phyloP scores from a whole-genome alignment of 2,113 vertebrate genomes.

The Agapornis roseicollis region DNA sequence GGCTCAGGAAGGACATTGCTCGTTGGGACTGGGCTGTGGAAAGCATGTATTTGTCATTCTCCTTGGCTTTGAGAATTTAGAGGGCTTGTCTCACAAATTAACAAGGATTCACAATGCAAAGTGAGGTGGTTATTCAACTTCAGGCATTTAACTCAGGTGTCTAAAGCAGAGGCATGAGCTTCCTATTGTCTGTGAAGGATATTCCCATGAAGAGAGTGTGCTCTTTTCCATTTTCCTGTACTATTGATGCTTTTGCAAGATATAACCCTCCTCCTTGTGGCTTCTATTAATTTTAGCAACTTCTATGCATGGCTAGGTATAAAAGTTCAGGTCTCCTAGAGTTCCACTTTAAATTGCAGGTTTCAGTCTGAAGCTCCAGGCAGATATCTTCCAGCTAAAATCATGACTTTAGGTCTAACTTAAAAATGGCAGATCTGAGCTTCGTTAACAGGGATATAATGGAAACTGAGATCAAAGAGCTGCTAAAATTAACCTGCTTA shows the following conservation, averaged over 20 bases:
- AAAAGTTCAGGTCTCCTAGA: neutral
- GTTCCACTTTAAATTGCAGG: neutral
- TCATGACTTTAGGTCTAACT: neutral
- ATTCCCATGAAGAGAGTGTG: neutral
- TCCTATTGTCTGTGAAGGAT: neutral
- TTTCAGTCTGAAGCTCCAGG: neutral
- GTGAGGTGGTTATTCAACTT: neutral
- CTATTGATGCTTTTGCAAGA: neutral
- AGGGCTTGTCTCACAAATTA: constrained; percentile 17
- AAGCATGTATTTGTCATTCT: constrained; percentile 20
- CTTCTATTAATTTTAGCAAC: neutral
- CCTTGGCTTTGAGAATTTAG: neutral
- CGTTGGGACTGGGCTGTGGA: neutral
- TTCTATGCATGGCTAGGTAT: neutral
- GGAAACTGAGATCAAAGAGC: neutral
- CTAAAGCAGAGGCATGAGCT: neutral
- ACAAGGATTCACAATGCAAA: neutral
- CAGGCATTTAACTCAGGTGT: neutral
- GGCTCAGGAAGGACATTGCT: neutral
- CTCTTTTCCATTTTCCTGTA: neutral
- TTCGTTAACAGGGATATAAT: neutral
- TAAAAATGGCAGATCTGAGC: neutral
- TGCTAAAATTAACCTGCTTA: neutral
- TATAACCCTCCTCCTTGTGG: neutral
- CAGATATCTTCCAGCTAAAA: neutral